These are phyloP conservation scores for Pachypsylla venusta DNA, from an alignment of 1,140 invertebrate species.

Conservation along the genomic window DNA sequence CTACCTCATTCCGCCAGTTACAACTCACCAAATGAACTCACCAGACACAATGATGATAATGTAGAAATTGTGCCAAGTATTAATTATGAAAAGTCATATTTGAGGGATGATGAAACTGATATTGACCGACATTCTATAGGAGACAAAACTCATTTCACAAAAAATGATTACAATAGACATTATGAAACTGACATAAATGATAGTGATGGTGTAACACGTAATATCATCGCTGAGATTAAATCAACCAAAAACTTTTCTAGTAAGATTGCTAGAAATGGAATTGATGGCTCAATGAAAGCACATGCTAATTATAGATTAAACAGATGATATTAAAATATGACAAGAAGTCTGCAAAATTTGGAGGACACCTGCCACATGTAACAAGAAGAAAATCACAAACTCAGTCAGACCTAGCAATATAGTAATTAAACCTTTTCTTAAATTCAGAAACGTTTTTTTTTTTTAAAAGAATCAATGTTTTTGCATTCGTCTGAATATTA, in stretches of 20 bases:
- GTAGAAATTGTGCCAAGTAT: not conserved
- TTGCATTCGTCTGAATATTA: too few species aligned
- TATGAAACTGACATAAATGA: not conserved
- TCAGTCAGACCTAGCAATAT: too few species aligned
- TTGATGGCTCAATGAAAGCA: conserved; percentile 1
- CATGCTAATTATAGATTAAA: not conserved
- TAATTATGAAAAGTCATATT: not conserved
- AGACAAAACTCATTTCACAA: not conserved
- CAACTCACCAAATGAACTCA: not conserved
- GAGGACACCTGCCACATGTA: too few species aligned
- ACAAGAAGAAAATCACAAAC: too few species aligned
- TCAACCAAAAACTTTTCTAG: not conserved
- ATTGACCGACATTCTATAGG: not conserved
- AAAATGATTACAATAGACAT: not conserved
- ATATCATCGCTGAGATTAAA: not conserved
- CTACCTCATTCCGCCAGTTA: not conserved
- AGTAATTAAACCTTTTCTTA: too few species aligned
- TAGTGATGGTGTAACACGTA: not conserved
- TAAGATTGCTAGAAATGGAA: not conserved
- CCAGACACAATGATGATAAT: not conserved
- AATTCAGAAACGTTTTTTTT: too few species aligned
- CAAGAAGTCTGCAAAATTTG: too few species aligned
- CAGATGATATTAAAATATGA: too few species aligned
- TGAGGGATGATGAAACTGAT: not conserved
- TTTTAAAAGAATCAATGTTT: too few species aligned